These are phyloP conservation scores for Amaurobius ferox DNA, from an alignment of 2,888 invertebrate genomes.

Conservation along the genomic window DNA sequence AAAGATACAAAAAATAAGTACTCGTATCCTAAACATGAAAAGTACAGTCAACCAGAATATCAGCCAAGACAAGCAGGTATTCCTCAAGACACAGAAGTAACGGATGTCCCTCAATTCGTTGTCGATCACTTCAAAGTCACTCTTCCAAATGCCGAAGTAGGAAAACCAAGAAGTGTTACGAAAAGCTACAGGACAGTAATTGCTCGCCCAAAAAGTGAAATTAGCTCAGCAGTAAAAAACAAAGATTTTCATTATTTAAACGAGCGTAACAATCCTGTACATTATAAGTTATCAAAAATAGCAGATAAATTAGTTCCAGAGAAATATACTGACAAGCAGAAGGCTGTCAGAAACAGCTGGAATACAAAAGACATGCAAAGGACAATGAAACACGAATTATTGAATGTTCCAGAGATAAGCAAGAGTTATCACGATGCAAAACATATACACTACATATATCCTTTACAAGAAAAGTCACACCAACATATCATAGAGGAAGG, in stretches of 20 bases:
- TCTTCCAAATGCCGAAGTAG: neutral
- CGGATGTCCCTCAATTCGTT: neutral
- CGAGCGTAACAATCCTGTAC: neutral
- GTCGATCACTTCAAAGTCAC: neutral
- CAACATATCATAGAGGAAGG: neutral
- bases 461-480: neutral
- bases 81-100: neutral
- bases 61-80: neutral
- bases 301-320: neutral
- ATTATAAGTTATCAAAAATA: neutral
- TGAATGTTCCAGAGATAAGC: neutral
- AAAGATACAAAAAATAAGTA: neutral
- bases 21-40: neutral
- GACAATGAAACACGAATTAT: neutral
- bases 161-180: neutral
- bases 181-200: slow-evolving; percentile 3
- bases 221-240: neutral
- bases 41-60: neutral
- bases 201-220: neutral
- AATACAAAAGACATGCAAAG: neutral
- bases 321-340: neutral
- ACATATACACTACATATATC: neutral
- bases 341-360: slow-evolving; percentile 5
- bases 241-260: neutral
- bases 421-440: neutral